Conservation (phyloP, 2,113 vertebrate species). For the Odocoileus virginianus region DNA sequence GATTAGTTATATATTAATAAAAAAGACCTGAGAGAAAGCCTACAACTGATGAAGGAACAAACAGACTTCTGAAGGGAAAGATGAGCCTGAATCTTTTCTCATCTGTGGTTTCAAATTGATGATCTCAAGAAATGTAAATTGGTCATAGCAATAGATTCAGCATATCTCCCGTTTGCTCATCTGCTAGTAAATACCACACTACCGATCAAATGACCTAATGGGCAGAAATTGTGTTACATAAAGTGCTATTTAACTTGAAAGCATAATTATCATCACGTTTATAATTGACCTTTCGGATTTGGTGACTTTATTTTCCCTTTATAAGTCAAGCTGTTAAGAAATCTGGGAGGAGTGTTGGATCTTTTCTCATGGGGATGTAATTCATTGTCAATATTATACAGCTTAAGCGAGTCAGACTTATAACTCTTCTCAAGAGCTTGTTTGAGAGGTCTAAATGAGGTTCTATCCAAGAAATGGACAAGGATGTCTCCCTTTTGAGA, state of each 20-base stretch:
- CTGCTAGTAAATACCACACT: conserved; percentile 6
- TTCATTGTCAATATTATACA: neutral
- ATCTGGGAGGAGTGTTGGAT: neutral
- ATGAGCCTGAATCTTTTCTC: neutral
- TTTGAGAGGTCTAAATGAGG: neutral
- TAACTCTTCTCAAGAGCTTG: neutral
- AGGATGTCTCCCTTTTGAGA: neutral
- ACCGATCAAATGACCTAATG: conserved; percentile 35
- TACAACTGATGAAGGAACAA: neutral
- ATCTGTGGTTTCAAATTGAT: conserved; percentile 53
- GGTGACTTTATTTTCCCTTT: neutral
- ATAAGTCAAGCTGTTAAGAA: neutral
- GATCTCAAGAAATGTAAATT: conserved; percentile 15
- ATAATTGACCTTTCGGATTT: conserved; percentile 17
- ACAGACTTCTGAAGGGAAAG: conserved; percentile 4
- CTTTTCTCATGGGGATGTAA: neutral
- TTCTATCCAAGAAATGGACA: neutral
- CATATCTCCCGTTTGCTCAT: conserved; percentile 11
- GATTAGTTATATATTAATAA: neutral
- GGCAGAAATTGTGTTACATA: conserved; percentile 18
- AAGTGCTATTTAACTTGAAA: conserved; percentile 1
- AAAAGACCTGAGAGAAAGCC: neutral
- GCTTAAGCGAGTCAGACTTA: neutral
- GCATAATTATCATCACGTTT: neutral
- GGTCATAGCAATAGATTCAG: neutral